Base-by-base conservation (phyloP, 2,888 invertebrate species). In the Diachrysia chrysitis region DNA sequence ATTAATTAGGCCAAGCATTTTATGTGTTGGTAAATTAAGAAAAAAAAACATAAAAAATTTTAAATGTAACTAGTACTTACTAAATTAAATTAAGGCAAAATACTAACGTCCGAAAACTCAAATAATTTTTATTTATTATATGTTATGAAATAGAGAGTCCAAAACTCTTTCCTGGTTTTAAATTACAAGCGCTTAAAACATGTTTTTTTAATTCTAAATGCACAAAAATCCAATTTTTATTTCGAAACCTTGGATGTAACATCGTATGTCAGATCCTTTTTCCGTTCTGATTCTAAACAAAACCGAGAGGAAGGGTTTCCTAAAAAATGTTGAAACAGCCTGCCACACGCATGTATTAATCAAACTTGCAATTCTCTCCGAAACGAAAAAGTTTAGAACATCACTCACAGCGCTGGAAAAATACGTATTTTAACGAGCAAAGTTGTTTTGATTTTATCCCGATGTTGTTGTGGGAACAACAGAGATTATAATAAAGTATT, bases 311-410 rank as follows among this genome's bases (percentile, higher is more conserved):
- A 21, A 21, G 48, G 32, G 48, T 19, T 58, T 25, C 25, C 46
- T 46, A 6, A 58, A 58, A 23, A 46, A 46, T 12, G 19, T 35
- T n/a, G 10, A 19, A n/a, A 37, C 29, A 17, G 48, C 19, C 25
- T 17, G 25, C 23, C 58, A 37, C 37, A 21, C 37, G 42, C 42
- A 57, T 21, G 37, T 42, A 57, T 57, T 57, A 57, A 58, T 58
- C 42, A 54, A 25, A 46, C 5, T 54, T 53, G 35, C 42, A 46
- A 54, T 56, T 56, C n/a, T 48, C 23, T 16, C 14, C 21, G 16
- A 32, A 14, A n/a, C 23, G 19, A 23, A 37, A 25, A 56, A 63
- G 25, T 58, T 46, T 48, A 17, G 23, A 17, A 19, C 58, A 58
- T 58, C 46, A 58, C 25, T 29, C 58, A 48, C 48, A 21, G 48